Percentiles rank a stretch among this genome's conserved stretches.
Evolutionary conservation across 2,797 vertebrate genomes (phyloP).

Genomic region (Silurus aristotelis): DNA sequence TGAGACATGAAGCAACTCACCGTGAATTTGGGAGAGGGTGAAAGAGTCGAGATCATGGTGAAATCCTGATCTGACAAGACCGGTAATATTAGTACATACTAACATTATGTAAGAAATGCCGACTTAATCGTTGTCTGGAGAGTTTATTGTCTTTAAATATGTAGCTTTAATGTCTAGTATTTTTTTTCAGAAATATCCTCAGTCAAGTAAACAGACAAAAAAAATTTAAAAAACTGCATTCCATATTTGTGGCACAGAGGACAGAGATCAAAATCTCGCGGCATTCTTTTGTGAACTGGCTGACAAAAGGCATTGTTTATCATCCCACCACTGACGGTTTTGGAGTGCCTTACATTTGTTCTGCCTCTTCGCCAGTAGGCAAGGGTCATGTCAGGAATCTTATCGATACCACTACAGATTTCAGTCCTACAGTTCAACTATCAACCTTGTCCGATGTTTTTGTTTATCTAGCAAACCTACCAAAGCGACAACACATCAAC

Average conservation of each 20-base stretch:
- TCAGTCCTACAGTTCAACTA: background rate
- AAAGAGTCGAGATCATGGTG: background rate
- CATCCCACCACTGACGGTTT: background rate
- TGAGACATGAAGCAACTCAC: background rate
- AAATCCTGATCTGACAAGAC: background rate
- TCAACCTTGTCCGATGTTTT: background rate
- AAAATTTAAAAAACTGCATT: background rate
- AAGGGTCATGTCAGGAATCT: background rate
- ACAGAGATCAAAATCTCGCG: background rate
- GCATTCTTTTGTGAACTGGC: conserved; percentile 1
- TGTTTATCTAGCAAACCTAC: no score
- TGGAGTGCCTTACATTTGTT: conserved; percentile 24
- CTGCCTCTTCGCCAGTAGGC: background rate
- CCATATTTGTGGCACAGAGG: background rate
- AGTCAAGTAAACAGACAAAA: background rate
- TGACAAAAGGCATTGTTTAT: background rate
- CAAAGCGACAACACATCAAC: background rate
- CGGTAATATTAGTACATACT: background rate
- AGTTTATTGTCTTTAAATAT: background rate
- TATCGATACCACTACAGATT: background rate
- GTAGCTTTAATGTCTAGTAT: no score
- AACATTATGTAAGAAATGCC: background rate
- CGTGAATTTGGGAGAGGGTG: background rate
- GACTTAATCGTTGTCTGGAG: background rate
- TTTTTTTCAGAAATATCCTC: no score